Evolutionary conservation across 2,113 vertebrate genomes (phyloP).

Genomic region (Vulpes ferrilata): DNA sequence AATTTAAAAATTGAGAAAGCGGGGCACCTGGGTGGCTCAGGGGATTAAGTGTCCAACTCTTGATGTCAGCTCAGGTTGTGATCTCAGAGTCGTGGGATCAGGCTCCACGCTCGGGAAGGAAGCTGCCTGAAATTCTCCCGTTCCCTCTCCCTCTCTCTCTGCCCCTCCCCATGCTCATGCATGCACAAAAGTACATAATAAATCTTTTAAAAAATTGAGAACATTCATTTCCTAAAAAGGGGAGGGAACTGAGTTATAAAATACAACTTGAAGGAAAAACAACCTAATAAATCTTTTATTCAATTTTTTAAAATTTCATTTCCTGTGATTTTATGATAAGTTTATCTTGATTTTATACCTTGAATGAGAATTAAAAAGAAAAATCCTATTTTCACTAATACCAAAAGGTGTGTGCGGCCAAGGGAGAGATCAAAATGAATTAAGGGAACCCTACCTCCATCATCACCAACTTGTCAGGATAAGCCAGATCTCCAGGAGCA

Average conservation of each 20-base stretch:
- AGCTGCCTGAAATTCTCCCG: neutral
- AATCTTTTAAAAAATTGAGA: neutral
- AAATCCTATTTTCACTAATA: neutral
- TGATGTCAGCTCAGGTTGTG: neutral
- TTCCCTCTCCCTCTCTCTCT: neutral
- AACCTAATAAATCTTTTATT: constrained; percentile 22
- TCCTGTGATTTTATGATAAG: neutral
- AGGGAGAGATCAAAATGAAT: neutral
- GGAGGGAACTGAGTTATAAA: neutral
- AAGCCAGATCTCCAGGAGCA: constrained; percentile 96
- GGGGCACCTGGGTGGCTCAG: neutral
- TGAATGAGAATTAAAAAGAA: constrained; percentile 47
- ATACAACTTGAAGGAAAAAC: neutral
- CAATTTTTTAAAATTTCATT: neutral
- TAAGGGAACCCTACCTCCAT: constrained; percentile 92
- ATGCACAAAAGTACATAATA: neutral
- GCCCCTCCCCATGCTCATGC: neutral
- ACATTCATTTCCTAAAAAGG: neutral
- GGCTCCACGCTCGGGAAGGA: neutral
- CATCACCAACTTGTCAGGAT: constrained; percentile 98
- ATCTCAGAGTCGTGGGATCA: neutral
- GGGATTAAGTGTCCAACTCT: neutral
- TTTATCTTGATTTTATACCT: constrained; percentile 41
- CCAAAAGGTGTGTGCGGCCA: neutral
- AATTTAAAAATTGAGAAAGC: constrained; percentile 11